These are phyloP conservation scores for Heliangelus exortis DNA, from an alignment of 2,797 vertebrate genomes.

Conservation along the genomic window DNA sequence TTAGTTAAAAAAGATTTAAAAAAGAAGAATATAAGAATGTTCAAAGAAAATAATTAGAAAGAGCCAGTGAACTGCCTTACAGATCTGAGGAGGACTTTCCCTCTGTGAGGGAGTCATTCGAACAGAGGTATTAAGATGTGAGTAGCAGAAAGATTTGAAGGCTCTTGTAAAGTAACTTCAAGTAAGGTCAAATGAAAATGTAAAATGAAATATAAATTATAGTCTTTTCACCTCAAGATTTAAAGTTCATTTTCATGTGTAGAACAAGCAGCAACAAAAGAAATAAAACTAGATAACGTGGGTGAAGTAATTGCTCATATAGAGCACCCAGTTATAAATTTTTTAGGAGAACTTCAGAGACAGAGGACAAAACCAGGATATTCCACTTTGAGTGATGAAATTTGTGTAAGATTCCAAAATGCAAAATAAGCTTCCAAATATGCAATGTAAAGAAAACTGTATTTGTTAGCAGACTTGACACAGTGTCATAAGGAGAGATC, in stretches of 20 bases:
- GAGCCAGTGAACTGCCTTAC: not conserved
- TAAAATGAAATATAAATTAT: not conserved
- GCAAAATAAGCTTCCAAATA: not conserved
- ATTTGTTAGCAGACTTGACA: not conserved
- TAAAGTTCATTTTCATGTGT: not conserved
- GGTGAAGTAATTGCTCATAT: not conserved
- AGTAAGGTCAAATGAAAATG: not conserved
- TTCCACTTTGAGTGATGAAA: not conserved
- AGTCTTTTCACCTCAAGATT: not conserved
- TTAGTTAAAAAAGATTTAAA: not conserved
- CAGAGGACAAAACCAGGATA: not conserved
- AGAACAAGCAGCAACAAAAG: not conserved
- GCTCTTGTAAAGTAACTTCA: not conserved
- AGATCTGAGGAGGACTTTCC: not conserved
- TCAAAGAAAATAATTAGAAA: not conserved
- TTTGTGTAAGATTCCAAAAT: not conserved
- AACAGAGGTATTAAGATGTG: not conserved
- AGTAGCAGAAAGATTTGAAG: not conserved
- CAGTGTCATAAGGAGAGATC: not conserved
- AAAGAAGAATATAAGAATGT: not conserved
- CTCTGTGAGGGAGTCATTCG: not conserved
- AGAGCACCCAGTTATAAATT: not conserved
- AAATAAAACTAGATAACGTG: not conserved
- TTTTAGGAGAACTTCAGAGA: not conserved
- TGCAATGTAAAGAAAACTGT: not conserved